phyloP scores from a whole-genome alignment of 2,888 invertebrate genomes.

The Athalia cordata region DNA sequence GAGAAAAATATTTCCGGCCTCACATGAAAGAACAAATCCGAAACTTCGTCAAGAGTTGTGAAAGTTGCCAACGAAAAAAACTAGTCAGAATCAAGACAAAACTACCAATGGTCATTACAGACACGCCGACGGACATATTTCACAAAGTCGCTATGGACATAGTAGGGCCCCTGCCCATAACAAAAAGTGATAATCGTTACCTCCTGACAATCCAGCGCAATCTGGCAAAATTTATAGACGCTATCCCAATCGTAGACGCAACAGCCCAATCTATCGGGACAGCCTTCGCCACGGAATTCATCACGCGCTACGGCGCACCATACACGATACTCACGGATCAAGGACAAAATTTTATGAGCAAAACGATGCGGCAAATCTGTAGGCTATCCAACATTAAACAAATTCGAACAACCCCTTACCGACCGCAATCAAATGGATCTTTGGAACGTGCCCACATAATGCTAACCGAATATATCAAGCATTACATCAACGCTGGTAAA shows the following conservation, averaged over 20 bases:
- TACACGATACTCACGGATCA: slow-evolving; percentile 20
- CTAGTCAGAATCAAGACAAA: background rate
- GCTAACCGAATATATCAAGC: slow-evolving; percentile 5
- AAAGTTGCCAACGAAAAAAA: slow-evolving; percentile 46
- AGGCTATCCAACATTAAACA: slow-evolving; percentile 6
- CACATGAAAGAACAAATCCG: slow-evolving; percentile 40
- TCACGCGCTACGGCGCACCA: slow-evolving; percentile 17
- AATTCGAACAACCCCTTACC: slow-evolving; percentile 1
- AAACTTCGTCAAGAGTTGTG: slow-evolving; percentile 44
- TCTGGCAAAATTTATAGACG: slow-evolving; percentile 10
- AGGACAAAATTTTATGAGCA: slow-evolving; percentile 21
- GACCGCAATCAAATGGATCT: slow-evolving; percentile 3
- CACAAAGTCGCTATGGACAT: slow-evolving; percentile 47
- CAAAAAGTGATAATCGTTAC: slow-evolving; percentile 9
- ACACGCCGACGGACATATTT: slow-evolving; percentile 33
- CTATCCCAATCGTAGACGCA: slow-evolving; percentile 38
- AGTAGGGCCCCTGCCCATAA: slow-evolving; percentile 6
- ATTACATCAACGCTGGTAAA: background rate
- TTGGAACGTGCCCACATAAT: background rate
- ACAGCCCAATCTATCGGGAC: slow-evolving; percentile 14
- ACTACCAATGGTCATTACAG: slow-evolving; percentile 46
- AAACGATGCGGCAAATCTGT: background rate
- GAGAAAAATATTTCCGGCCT: slow-evolving; percentile 46
- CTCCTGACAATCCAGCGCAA: slow-evolving; percentile 12
- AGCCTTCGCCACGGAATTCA: slow-evolving; percentile 14